Conservation (phyloP, 2,113 vertebrate genomes). For the Calyptomena viridis region DNA sequence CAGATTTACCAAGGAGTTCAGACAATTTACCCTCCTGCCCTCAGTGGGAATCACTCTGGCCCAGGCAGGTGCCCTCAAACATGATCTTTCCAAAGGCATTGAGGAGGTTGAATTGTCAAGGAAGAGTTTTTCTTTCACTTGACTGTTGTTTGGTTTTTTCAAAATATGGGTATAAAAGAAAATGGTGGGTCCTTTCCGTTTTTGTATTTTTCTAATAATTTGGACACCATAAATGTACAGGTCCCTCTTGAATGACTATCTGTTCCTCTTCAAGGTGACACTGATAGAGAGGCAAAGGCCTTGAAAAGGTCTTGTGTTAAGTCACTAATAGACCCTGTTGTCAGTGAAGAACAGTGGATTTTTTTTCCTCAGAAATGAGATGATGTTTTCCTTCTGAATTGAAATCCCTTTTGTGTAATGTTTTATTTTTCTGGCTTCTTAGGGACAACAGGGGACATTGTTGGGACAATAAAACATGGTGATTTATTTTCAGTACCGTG, state of each 20-base stretch:
- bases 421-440: neutral
- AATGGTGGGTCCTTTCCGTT: neutral
- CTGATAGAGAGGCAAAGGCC: neutral
- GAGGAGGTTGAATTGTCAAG: neutral
- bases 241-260: neutral
- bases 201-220: neutral
- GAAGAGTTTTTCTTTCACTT: neutral
- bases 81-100: neutral
- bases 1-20: neutral
- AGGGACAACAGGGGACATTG: neutral
- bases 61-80: neutral
- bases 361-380: neutral
- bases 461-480: neutral
- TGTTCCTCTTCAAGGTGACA: neutral
- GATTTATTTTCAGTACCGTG: neutral
- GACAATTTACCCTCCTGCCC: neutral
- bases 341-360: neutral
- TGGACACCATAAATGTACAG: accelerated
- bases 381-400: neutral
- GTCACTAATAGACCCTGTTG: neutral
- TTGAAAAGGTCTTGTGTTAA: neutral
- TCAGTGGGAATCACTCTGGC: neutral
- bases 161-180: neutral
- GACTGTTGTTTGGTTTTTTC: neutral
- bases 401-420: neutral